Evolutionary conservation across 2,113 vertebrate genomes (phyloP).

Genomic region (Tupaia tana): DNA sequence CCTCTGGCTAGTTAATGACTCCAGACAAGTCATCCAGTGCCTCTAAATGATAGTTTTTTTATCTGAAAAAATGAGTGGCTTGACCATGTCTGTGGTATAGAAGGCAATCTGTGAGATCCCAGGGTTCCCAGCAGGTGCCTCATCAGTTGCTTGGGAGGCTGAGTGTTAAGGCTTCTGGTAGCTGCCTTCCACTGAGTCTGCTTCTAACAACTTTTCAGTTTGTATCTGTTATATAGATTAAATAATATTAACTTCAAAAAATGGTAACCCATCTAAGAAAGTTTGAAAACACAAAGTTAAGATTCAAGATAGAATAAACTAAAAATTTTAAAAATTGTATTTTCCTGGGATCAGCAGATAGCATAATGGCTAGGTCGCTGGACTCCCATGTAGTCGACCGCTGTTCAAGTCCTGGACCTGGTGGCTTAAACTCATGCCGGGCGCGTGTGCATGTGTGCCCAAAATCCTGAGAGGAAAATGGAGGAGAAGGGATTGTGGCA

Average conservation of each 20-base stretch:
- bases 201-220: background rate
- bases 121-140: background rate
- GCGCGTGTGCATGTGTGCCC: too few relatives aligned
- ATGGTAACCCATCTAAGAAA: background rate
- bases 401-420: too few relatives aligned
- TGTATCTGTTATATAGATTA: background rate
- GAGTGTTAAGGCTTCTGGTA: background rate
- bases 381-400: too few relatives aligned
- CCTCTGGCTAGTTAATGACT: background rate
- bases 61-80: background rate
- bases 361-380: too few relatives aligned
- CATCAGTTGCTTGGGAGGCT: background rate
- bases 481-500: too few relatives aligned
- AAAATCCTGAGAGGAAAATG: too few relatives aligned
- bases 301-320: conserved; percentile 36
- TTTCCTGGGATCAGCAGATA: background rate
- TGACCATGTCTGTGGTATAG: background rate
- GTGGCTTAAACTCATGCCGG: too few relatives aligned
- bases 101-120: background rate
- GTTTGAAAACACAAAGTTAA: background rate
- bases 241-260: conserved; percentile 18
- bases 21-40: background rate
- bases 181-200: background rate
- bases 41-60: background rate
- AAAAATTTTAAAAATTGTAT: conserved; percentile 31